Conservation (phyloP, 2,797 vertebrate genomes). For the Lepidocolaptes lacrymiger region DNA sequence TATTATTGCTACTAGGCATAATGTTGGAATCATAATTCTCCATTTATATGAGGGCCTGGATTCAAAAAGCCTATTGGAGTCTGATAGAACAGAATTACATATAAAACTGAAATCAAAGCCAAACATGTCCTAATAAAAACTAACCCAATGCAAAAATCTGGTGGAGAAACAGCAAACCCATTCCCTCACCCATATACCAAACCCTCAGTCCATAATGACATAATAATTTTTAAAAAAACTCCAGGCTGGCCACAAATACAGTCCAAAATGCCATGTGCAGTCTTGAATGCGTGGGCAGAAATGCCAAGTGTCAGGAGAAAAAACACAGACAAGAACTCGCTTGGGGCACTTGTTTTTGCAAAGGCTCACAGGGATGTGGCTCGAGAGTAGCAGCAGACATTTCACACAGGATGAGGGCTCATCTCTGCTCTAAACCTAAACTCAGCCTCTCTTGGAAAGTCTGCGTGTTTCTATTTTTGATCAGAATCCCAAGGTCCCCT, state of each 20-base stretch:
- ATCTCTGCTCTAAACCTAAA: background rate
- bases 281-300: background rate
- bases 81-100: slow-evolving; percentile 15
- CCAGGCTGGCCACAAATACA: background rate
- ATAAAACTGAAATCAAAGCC: slow-evolving; percentile 39
- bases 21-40: slow-evolving; percentile 18
- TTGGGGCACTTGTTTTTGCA: accelerated
- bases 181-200: background rate
- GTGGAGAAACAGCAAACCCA: background rate
- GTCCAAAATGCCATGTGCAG: background rate
- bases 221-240: background rate
- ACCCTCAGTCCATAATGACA: background rate
- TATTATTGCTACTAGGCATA: slow-evolving; percentile 7
- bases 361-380: background rate
- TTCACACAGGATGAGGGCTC: background rate
- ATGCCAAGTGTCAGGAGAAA: background rate
- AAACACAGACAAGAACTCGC: background rate
- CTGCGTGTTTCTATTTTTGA: background rate
- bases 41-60: background rate
- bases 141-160: background rate
- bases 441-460: background rate
- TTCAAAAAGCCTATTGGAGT: background rate
- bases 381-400: background rate
- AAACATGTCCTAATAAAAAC: background rate
- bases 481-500: background rate